Conservation (phyloP, 2,888 invertebrate species). For the Drosophila buzzatii region DNA sequence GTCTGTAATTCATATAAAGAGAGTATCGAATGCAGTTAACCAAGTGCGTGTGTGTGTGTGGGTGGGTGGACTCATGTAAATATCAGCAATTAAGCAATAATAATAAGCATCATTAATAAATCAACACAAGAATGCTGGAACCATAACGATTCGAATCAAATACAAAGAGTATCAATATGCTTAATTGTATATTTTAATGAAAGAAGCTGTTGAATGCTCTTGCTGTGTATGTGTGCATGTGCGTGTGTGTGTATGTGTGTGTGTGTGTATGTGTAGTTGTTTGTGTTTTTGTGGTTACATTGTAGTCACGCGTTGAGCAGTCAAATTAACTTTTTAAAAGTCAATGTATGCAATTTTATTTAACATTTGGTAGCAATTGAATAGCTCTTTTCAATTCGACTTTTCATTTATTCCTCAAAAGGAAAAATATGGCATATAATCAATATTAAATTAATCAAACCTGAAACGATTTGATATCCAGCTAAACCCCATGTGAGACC, state of each 20-base stretch:
- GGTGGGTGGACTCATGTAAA: conserved; percentile 50
- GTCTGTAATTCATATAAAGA: neutral
- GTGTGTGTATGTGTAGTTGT: neutral
- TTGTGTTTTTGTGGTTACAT: conserved; percentile 24
- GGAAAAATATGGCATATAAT: neutral
- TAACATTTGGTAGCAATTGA: conserved; percentile 16
- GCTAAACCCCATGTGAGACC: neutral
- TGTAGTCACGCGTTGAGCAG: conserved; percentile 38
- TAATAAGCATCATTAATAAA: conserved; percentile 81
- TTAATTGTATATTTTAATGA: conserved; percentile 14
- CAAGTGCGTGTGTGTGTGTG: neutral
- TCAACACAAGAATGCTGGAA: conserved; percentile 56
- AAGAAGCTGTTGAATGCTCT: conserved; percentile 19
- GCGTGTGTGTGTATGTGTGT: neutral
- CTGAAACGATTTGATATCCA: neutral
- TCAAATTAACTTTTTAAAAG: conserved; percentile 69
- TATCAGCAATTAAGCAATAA: conserved; percentile 79
- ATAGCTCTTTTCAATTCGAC: conserved; percentile 14
- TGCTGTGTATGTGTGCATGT: too few species aligned
- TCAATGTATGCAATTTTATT: conserved; percentile 31
- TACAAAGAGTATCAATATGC: conserved; percentile 59
- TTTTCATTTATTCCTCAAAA: neutral
- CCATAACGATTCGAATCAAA: conserved; percentile 25
- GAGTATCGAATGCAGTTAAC: conserved; percentile 30
- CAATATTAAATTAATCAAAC: neutral